These are phyloP conservation scores for Hypotaenidia philippensis DNA, from an alignment of 2,797 vertebrate genomes.

Conservation along the genomic window DNA sequence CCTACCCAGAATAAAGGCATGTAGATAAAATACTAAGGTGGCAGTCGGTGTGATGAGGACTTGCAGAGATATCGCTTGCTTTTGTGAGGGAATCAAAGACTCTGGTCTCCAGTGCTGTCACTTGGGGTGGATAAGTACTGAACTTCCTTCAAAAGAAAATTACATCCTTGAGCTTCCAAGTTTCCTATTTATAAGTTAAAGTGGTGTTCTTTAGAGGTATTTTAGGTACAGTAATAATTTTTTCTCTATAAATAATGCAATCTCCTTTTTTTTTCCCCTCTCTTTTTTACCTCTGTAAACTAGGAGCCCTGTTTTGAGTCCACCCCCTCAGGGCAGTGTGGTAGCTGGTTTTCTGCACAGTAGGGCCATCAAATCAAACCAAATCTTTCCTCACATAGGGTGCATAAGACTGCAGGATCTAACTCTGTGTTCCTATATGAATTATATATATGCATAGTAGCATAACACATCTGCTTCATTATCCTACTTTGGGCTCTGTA, in stretches of 20 bases:
- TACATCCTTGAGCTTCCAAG: background rate
- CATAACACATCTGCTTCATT: background rate
- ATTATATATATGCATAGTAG: background rate
- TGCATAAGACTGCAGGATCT: background rate
- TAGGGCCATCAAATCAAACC: background rate
- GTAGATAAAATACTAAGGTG: background rate
- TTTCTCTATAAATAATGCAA: background rate
- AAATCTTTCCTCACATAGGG: background rate
- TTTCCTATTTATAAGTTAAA: background rate
- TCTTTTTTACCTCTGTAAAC: background rate
- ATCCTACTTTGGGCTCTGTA: background rate
- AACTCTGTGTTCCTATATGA: background rate
- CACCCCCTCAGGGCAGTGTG: rapidly evolving
- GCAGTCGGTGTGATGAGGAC: background rate
- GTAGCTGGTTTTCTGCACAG: background rate
- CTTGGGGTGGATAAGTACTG: background rate
- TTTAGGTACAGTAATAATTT: background rate
- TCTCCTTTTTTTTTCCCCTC: background rate
- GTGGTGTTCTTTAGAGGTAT: background rate
- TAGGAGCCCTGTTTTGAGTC: background rate
- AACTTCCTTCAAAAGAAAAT: background rate
- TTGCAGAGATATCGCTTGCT: background rate
- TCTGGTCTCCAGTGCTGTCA: background rate
- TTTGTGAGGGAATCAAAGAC: background rate
- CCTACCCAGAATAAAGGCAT: background rate